Percentiles rank a stretch among this genome's conserved stretches.
These are phyloP conservation scores for Limosa lapponica DNA, from an alignment of 2,797 vertebrate genomes.

Conservation along the genomic window DNA sequence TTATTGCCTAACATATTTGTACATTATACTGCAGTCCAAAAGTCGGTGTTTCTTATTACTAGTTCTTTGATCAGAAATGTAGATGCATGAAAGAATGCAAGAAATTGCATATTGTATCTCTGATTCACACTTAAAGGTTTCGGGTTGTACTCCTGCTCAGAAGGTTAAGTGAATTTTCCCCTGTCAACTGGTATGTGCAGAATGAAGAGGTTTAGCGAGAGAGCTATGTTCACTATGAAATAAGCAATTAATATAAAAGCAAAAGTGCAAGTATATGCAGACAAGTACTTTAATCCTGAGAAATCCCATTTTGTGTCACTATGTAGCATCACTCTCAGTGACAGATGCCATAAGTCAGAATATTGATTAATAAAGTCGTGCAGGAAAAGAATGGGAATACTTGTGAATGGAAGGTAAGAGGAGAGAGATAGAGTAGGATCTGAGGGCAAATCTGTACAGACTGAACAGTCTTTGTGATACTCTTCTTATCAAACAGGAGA, in stretches of 20 bases:
- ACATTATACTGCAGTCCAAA: neutral
- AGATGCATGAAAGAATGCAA: neutral
- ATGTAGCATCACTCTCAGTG: neutral
- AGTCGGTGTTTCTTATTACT: neutral
- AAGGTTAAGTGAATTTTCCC: conserved; percentile 12
- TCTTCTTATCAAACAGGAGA: neutral
- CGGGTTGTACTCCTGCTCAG: neutral
- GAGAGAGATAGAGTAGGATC: neutral
- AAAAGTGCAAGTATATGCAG: neutral
- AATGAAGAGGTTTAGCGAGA: neutral
- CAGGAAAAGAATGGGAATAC: neutral
- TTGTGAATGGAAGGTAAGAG: neutral
- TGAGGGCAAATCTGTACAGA: conserved; percentile 1
- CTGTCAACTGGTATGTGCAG: neutral
- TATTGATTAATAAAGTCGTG: conserved; percentile 32
- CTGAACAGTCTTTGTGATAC: neutral
- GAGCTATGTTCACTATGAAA: neutral
- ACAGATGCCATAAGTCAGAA: neutral
- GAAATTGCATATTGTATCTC: neutral
- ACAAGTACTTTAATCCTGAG: neutral
- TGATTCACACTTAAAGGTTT: conserved; percentile 22
- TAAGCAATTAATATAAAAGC: conserved; percentile 34
- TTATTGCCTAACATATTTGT: neutral
- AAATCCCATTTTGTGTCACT: neutral
- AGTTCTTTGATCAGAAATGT: neutral